Evolutionary conservation across 2,113 vertebrate genomes (phyloP).

Genomic region (Catharus fuscescens): DNA sequence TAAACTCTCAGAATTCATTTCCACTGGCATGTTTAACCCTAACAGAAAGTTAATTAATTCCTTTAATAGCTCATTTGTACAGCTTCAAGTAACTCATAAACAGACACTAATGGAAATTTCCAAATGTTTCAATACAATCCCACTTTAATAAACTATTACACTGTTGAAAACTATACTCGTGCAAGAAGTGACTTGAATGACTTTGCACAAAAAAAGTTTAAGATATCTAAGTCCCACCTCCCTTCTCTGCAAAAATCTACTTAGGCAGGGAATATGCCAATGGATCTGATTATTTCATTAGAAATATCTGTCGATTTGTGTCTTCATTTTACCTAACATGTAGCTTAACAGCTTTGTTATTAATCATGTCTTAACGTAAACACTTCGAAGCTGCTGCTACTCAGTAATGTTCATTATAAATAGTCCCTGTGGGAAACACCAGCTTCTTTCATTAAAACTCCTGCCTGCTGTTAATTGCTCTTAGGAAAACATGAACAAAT

Average conservation of each 20-base stretch:
- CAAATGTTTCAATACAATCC: slow-evolving; percentile 27
- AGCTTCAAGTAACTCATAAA: slow-evolving; percentile 18
- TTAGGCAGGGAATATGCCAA: slow-evolving; percentile 28
- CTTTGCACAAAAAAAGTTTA: slow-evolving; percentile 10
- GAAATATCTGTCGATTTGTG: slow-evolving; percentile 48
- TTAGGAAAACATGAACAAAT: slow-evolving; percentile 66
- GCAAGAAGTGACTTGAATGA: slow-evolving; percentile 21
- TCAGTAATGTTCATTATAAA: slow-evolving; percentile 68
- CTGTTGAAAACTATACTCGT: slow-evolving; percentile 8
- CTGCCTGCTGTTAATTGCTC: slow-evolving; percentile 73
- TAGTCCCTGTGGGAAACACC: slow-evolving; percentile 70
- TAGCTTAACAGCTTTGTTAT: slow-evolving; percentile 68
- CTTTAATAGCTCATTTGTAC: slow-evolving; percentile 4
- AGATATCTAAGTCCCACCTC: background rate
- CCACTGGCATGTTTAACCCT: slow-evolving; percentile 30
- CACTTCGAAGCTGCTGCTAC: slow-evolving; percentile 52
- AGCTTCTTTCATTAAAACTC: slow-evolving; percentile 74
- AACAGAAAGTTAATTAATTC: slow-evolving; percentile 37
- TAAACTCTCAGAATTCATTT: slow-evolving; percentile 37
- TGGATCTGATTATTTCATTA: slow-evolving; percentile 54
- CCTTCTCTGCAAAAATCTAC: background rate
- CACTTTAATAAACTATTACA: background rate
- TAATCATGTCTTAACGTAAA: slow-evolving; percentile 76
- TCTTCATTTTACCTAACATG: slow-evolving; percentile 38
- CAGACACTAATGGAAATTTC: slow-evolving; percentile 11